Conservation (phyloP, 2,797 vertebrate genomes). For the Lophotriccus pileatus region DNA sequence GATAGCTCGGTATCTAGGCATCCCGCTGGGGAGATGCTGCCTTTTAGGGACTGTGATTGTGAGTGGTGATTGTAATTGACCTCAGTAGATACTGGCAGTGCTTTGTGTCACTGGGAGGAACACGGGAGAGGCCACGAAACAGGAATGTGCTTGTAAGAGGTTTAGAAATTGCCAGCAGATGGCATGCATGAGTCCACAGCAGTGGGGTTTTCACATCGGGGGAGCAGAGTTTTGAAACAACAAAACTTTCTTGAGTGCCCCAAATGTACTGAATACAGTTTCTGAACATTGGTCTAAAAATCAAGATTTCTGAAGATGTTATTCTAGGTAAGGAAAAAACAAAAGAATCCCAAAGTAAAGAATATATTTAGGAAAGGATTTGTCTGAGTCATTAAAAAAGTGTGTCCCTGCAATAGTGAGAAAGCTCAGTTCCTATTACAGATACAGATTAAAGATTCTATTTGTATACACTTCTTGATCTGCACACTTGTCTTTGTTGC, state of each 20-base stretch:
- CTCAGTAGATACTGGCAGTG: background rate
- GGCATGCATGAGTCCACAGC: background rate
- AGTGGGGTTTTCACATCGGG: accelerated
- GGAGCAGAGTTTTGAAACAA: background rate
- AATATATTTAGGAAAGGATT: background rate
- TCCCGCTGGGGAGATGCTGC: background rate
- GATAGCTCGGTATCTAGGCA: background rate
- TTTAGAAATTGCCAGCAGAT: background rate
- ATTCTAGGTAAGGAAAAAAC: background rate
- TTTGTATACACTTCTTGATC: constrained; percentile 49
- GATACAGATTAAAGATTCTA: constrained; percentile 26
- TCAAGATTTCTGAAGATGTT: background rate
- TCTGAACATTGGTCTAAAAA: background rate
- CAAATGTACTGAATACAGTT: background rate
- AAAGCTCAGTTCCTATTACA: constrained; percentile 19
- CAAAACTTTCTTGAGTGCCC: background rate
- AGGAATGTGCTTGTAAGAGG: background rate
- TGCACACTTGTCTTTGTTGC: constrained; percentile 1
- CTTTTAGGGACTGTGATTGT: background rate
- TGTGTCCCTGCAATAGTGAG: background rate
- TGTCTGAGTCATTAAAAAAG: constrained; percentile 15
- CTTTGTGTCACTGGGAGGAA: background rate
- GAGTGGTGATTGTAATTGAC: background rate
- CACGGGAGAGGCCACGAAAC: accelerated
- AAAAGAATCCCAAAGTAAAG: background rate